Conservation (phyloP, 2,888 invertebrate species). For the Caenorhabditis sp. region DNA sequence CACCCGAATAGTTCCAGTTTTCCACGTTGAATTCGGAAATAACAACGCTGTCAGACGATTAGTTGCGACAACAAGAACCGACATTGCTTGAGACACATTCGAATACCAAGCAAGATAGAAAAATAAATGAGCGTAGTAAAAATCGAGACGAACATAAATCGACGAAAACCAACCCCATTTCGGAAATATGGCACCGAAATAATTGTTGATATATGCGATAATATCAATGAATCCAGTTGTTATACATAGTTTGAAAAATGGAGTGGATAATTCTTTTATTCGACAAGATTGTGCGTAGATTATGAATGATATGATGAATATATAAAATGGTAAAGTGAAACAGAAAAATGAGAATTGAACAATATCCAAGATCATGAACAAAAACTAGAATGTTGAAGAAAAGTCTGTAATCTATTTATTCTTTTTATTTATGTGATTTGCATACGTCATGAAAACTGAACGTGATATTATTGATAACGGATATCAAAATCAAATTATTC, state of each 20-base stretch:
- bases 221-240: constrained; percentile 28
- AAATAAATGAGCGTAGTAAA: constrained; percentile 13
- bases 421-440: too few relatives aligned
- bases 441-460: too few relatives aligned
- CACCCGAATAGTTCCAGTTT: constrained; percentile 2
- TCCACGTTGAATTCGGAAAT: constrained; percentile 21
- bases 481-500: too few relatives aligned
- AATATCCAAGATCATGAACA: constrained; percentile 10
- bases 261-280: constrained; percentile 23
- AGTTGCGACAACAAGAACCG: constrained; percentile 22
- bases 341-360: constrained; percentile 19
- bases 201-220: constrained; percentile 28
- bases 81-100: constrained; percentile 39
- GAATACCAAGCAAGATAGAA: constrained; percentile 36
- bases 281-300: constrained; percentile 15
- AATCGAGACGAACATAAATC: constrained; percentile 17
- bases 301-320: constrained; percentile 11
- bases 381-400: too few relatives aligned
- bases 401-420: too few relatives aligned
- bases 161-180: constrained; percentile 22
- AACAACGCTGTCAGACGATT: constrained; percentile 32
- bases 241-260: constrained; percentile 35
- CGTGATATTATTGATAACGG: too few relatives aligned
- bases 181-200: constrained; percentile 30
- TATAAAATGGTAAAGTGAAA: constrained; percentile 25